Conservation (phyloP, 2,113 vertebrate genomes). For the Arenaria interpres region DNA sequence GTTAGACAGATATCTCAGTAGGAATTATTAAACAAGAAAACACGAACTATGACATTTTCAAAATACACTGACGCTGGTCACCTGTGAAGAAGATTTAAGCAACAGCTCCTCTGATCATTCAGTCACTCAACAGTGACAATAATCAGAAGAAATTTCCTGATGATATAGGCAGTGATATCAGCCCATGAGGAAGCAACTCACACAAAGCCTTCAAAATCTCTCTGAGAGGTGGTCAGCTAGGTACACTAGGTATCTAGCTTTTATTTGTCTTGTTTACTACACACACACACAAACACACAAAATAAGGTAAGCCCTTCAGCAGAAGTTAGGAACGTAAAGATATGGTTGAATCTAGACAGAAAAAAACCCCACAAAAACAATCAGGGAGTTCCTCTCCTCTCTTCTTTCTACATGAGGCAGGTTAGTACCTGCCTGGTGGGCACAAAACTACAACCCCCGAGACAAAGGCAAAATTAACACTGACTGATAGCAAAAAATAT, state of each 20-base stretch:
- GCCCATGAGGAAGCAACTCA: not conserved
- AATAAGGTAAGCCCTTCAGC: not conserved
- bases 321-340: not conserved
- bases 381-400: not conserved
- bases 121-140: not conserved
- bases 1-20: not conserved
- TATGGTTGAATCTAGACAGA: not conserved
- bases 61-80: not conserved
- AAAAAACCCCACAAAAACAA: not conserved
- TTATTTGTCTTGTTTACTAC: not conserved
- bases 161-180: not conserved
- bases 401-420: not conserved
- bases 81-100: not conserved
- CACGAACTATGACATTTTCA: not conserved
- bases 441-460: rapidly evolving
- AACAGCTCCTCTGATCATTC: not conserved
- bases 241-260: not conserved
- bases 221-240: not conserved
- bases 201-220: not conserved
- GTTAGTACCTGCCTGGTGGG: not conserved
- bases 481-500: not conserved
- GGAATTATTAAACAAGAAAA: not conserved
- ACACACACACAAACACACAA: not conserved
- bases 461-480: not conserved
- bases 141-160: not conserved